phyloP scores from a whole-genome alignment of 2,113 vertebrate genomes.

The Hoplias malabaricus region DNA sequence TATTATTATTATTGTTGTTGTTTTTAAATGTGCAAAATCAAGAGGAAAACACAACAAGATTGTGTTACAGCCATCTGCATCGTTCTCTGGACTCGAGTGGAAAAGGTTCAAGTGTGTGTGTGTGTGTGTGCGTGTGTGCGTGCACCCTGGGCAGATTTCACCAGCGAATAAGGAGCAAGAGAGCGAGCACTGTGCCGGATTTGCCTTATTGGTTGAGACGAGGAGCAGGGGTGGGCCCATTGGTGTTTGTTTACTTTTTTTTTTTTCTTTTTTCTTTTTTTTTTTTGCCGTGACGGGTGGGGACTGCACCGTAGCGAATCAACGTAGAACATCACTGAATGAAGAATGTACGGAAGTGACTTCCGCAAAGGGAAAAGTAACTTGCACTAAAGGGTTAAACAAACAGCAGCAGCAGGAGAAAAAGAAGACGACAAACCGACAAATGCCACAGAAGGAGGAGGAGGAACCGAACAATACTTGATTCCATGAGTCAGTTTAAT shows the following conservation, averaged over 20 bases:
- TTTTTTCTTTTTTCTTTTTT: neutral
- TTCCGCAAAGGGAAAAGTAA: constrained; percentile 98
- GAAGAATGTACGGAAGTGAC: constrained; percentile 99
- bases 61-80: constrained; percentile 50
- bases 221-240: constrained; percentile 94
- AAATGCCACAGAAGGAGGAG: constrained; percentile 56
- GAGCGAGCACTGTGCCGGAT: constrained; percentile 92
- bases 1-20: neutral
- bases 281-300: constrained; percentile 59
- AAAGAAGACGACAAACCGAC: neutral
- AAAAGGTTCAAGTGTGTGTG: constrained; percentile 49
- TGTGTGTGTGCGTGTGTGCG: constrained; percentile 36
- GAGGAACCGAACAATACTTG: constrained; percentile 95
- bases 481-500: constrained; percentile 99
- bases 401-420: constrained; percentile 25
- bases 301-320: constrained; percentile 80
- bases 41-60: constrained; percentile 45
- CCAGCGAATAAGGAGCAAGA: constrained; percentile 84
- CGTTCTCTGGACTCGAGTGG: constrained; percentile 43
- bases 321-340: constrained; percentile 99
- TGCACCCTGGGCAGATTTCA: constrained; percentile 81
- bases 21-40: constrained; percentile 37
- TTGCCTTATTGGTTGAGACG: constrained; percentile 88
- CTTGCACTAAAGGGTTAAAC: constrained; percentile 93
- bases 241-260: constrained; percentile 58